phyloP scores from a whole-genome alignment of 2,113 vertebrate species.

The Capreolus pygargus region DNA sequence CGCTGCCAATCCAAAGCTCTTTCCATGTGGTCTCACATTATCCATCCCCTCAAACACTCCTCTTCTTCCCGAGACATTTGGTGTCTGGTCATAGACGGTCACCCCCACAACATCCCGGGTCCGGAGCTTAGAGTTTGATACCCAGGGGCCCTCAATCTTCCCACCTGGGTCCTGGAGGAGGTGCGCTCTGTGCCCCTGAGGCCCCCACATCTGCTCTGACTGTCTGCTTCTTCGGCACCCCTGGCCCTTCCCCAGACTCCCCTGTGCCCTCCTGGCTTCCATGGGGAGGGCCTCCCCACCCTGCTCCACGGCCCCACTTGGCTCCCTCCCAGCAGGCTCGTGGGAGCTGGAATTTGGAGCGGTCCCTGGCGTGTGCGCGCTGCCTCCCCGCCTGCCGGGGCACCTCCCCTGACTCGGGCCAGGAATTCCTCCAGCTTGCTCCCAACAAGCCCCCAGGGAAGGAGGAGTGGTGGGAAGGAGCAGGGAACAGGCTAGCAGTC shows the following conservation, averaged over 20 bases:
- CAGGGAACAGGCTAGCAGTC: neutral
- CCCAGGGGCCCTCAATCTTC: neutral
- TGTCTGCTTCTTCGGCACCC: neutral
- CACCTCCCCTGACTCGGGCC: slow-evolving; percentile 74
- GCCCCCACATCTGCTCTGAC: neutral
- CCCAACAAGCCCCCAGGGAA: slow-evolving; percentile 48
- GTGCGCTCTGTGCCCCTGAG: neutral
- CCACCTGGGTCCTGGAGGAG: neutral
- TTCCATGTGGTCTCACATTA: neutral
- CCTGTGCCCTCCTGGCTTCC: neutral
- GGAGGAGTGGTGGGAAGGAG: neutral
- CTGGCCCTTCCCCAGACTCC: neutral
- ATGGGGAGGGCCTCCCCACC: neutral
- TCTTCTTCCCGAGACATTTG: too few species aligned
- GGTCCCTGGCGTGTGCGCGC: slow-evolving; percentile 49
- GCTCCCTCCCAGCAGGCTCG: slow-evolving; percentile 25
- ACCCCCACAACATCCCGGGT: fast-evolving
- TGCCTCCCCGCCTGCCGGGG: slow-evolving; percentile 63
- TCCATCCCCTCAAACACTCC: too few species aligned
- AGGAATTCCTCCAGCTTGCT: slow-evolving; percentile 68
- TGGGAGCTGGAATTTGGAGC: slow-evolving; percentile 74
- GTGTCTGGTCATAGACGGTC: neutral
- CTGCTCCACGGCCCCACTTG: neutral
- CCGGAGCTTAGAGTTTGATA: neutral
- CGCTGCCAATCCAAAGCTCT: neutral